phyloP scores from a whole-genome alignment of 2,113 vertebrate genomes.

The Arothron firmamentum region DNA sequence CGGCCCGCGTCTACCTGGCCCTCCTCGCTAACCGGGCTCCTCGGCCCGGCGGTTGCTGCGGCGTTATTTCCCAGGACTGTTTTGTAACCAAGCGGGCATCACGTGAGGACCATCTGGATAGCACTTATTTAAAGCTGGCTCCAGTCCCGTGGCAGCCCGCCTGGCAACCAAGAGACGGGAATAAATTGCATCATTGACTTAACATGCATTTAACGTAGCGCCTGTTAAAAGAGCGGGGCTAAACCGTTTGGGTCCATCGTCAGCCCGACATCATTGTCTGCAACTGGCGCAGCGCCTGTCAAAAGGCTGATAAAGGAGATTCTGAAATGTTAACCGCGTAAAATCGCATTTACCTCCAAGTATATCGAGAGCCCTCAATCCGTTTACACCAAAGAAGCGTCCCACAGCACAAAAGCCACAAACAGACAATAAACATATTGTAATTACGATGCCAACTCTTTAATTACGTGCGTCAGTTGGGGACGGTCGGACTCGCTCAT shows the following conservation, averaged over 20 bases:
- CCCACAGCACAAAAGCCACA: conserved; percentile 50
- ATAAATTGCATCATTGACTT: conserved; percentile 99
- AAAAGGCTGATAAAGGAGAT: conserved; percentile 55
- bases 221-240: conserved; percentile 94
- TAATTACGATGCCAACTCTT: conserved; percentile 66
- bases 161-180: conserved; percentile 89
- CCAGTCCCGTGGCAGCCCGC: conserved; percentile 86
- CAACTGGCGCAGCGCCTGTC: conserved; percentile 66
- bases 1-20: conserved; percentile 29
- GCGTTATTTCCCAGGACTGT: conserved; percentile 85
- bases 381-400: conserved; percentile 61
- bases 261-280: conserved; percentile 78
- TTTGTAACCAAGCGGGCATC: conserved; percentile 91
- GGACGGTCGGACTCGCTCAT: conserved; percentile 58
- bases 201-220: conserved; percentile 90
- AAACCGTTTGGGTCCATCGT: conserved; percentile 88
- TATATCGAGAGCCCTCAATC: conserved; percentile 49
- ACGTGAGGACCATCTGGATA: conserved; percentile 93
- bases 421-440: conserved; percentile 66
- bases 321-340: conserved; percentile 49
- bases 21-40: too few relatives aligned
- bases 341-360: conserved; percentile 53
- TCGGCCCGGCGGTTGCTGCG: conserved; percentile 85
- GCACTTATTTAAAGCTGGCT: conserved; percentile 98
- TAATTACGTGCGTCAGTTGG: conserved; percentile 63